A percentile compares a stretch with the other conserved stretches of the same genome.
Evolutionary conservation across 2,888 invertebrate species (phyloP).

Genomic region (Luperina nickerlii): DNA sequence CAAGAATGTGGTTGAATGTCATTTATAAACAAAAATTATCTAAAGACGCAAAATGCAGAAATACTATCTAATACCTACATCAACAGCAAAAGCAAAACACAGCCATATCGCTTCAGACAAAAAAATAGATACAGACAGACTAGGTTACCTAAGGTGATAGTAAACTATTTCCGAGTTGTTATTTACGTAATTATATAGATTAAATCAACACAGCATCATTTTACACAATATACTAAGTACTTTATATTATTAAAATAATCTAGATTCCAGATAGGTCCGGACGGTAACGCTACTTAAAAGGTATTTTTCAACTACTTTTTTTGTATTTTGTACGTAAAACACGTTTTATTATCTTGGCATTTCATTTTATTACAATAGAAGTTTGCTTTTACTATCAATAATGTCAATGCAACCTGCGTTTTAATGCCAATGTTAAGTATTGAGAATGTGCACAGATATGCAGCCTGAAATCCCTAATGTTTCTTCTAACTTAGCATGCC

Average conservation of each 20-base stretch:
- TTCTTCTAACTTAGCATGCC: neutral
- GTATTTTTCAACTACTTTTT: neutral
- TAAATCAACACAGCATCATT: conserved; percentile 37
- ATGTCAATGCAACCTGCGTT: neutral
- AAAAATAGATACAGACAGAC: conserved; percentile 30
- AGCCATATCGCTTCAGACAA: conserved; percentile 25
- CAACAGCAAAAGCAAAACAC: conserved; percentile 1
- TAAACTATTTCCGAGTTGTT: conserved; percentile 45
- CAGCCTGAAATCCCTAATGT: neutral
- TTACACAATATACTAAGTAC: conserved; percentile 20
- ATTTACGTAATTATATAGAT: conserved; percentile 58
- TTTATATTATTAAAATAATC: too few relatives aligned
- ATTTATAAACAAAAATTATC: neutral
- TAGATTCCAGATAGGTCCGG: too few relatives aligned
- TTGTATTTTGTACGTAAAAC: conserved; percentile 1
- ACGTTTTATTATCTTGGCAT: neutral
- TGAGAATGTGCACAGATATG: neutral
- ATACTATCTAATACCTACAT: conserved; percentile 2
- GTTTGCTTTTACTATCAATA: neutral
- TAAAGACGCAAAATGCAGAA: neutral
- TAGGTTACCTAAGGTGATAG: conserved; percentile 49
- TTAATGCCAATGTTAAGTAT: neutral
- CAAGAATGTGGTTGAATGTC: too few relatives aligned
- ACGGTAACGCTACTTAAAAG: conserved; percentile 1
- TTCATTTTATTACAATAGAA: neutral